These are phyloP conservation scores for Drosophila atroscutellata DNA, from an alignment of 2,888 invertebrate species.

Conservation along the genomic window DNA sequence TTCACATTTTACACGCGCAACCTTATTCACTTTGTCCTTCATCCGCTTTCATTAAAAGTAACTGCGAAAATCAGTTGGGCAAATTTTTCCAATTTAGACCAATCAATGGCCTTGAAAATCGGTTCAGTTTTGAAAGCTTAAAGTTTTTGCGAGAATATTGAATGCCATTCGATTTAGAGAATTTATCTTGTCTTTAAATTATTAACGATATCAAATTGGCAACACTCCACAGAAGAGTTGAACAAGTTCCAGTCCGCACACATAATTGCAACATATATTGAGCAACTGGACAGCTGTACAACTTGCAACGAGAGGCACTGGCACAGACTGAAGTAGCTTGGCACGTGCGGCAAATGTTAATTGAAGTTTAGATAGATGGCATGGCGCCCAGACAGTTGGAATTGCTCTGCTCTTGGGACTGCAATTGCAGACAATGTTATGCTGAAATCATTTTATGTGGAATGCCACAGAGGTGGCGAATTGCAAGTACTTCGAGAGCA, in stretches of 20 bases:
- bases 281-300: constrained; percentile 9
- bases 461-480: constrained; percentile 7
- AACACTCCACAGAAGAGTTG: constrained; percentile 24
- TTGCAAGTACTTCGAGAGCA: neutral
- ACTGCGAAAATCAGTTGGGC: constrained; percentile 70
- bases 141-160: neutral
- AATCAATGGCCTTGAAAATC: neutral
- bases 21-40: constrained; percentile 45
- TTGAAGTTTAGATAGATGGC: neutral
- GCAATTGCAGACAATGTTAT: constrained; percentile 2
- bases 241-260: constrained; percentile 38
- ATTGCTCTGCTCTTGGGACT: neutral
- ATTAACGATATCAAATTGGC: neutral
- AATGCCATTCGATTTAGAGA: rapidly evolving
- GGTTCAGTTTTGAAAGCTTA: neutral
- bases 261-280: constrained; percentile 41
- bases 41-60: constrained; percentile 65
- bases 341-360: neutral
- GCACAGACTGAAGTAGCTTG: neutral
- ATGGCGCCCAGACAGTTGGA: neutral
- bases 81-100: constrained; percentile 25
- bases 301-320: constrained; percentile 4
- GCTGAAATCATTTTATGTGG: neutral
- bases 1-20: constrained; percentile 44
- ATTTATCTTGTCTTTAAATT: neutral